A percentile compares a stretch with the other conserved stretches of the same genome.
Conservation (phyloP, 2,113 vertebrate genomes). For the Sphyrna mokarran region DNA sequence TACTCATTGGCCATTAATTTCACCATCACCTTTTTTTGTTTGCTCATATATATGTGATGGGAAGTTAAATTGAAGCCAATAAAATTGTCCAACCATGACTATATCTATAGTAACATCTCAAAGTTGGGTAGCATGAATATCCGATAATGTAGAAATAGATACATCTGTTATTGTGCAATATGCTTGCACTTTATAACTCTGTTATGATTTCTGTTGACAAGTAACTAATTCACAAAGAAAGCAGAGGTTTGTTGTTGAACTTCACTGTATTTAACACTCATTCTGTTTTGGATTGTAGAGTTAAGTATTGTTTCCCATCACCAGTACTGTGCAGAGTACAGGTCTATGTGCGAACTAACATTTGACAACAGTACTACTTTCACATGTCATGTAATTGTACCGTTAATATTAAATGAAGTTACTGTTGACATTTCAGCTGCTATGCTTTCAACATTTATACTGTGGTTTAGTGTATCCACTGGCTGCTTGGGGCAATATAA, state of each 20-base stretch:
- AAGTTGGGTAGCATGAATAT: neutral
- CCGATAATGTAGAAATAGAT: neutral
- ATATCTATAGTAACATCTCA: neutral
- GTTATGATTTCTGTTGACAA: neutral
- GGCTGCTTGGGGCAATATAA: neutral
- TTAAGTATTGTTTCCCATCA: neutral
- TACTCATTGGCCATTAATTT: neutral
- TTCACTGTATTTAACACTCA: neutral
- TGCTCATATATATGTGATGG: neutral
- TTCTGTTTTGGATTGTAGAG: neutral
- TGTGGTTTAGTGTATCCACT: neutral
- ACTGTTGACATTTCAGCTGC: neutral
- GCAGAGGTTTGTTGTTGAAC: neutral
- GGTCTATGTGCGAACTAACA: neutral
- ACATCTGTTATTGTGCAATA: neutral
- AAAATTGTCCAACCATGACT: neutral
- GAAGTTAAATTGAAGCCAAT: neutral
- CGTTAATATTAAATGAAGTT: neutral
- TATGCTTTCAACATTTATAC: neutral
- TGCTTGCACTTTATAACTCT: neutral
- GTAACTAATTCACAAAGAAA: neutral
- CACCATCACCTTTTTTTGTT: neutral
- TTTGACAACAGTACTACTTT: neutral
- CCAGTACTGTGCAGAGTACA: neutral
- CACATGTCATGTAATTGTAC: neutral